Evolutionary conservation across 1,140 invertebrate genomes (phyloP).

Genomic region (Episyrphus balteatus): DNA sequence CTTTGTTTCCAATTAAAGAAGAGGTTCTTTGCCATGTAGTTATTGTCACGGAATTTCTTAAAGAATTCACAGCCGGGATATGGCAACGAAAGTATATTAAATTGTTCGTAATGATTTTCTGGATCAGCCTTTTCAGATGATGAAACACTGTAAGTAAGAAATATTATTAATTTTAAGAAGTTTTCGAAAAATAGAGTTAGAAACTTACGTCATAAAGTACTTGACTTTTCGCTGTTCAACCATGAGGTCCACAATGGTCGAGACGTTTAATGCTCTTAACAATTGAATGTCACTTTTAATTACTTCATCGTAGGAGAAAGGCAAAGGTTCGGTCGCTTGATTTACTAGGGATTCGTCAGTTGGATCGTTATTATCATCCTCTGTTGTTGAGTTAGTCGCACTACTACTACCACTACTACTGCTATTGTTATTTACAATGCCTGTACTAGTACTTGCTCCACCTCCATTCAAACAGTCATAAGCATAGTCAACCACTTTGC

Average conservation of each 20-base stretch:
- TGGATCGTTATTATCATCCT: constrained; percentile 23
- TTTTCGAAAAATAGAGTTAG: constrained; percentile 1
- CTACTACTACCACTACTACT: neutral
- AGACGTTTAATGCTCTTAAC: constrained; percentile 59
- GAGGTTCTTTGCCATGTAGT: constrained; percentile 55
- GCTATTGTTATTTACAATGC: neutral
- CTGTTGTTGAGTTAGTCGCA: constrained; percentile 16
- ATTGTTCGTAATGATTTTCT: constrained; percentile 64
- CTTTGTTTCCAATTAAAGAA: constrained; percentile 69
- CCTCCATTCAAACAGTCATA: constrained; percentile 25
- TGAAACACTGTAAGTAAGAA: constrained; percentile 50
- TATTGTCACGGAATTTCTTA: constrained; percentile 52
- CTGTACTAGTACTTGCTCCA: neutral
- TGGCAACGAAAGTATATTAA: constrained; percentile 63
- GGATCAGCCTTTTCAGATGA: constrained; percentile 82
- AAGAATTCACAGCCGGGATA: constrained; percentile 51
- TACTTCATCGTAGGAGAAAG: constrained; percentile 43
- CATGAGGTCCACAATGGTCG: constrained; percentile 75
- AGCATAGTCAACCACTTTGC: constrained; percentile 36
- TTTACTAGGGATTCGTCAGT: constrained; percentile 34
- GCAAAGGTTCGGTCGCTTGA: constrained; percentile 18
- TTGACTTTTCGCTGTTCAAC: constrained; percentile 83
- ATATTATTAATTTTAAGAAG: neutral
- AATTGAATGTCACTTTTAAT: constrained; percentile 63
- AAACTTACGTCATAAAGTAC: constrained; percentile 67